These are phyloP conservation scores for Malurus cyaneus DNA, from an alignment of 2,113 vertebrate species.

Conservation along the genomic window DNA sequence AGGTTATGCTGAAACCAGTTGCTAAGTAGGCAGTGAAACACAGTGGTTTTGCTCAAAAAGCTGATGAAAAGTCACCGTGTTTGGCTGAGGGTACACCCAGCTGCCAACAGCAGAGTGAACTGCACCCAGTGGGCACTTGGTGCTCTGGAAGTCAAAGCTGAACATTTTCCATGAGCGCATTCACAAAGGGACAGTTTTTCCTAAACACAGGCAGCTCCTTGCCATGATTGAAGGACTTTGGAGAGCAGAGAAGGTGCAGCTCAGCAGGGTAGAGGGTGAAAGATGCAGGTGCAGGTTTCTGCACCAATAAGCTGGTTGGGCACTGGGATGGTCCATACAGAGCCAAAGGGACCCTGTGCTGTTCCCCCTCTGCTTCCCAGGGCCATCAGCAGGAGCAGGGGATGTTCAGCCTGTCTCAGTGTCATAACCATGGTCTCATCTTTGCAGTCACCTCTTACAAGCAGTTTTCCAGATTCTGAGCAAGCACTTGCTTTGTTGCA, in stretches of 20 bases:
- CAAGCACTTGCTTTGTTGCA: neutral
- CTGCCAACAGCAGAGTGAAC: neutral
- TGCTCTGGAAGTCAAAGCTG: neutral
- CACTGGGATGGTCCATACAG: rapidly evolving
- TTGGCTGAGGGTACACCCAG: neutral
- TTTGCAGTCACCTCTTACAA: neutral
- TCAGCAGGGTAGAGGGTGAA: neutral
- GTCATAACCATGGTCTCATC: neutral
- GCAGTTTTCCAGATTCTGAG: neutral
- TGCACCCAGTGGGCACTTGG: rapidly evolving
- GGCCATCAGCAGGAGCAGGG: neutral
- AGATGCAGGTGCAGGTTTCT: neutral
- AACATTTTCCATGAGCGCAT: neutral
- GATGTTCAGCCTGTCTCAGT: neutral
- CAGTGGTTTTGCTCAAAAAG: neutral
- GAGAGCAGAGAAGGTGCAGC: neutral
- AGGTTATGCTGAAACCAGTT: neutral
- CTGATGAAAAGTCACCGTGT: neutral
- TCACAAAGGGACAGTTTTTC: neutral
- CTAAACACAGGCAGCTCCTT: neutral
- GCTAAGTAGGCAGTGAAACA: constrained; percentile 4
- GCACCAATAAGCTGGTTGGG: neutral
- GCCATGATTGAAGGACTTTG: neutral
- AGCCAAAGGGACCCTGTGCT: neutral
- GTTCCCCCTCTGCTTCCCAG: neutral